phyloP scores from a whole-genome alignment of 1,140 invertebrate species.

The Zophobas morio region DNA sequence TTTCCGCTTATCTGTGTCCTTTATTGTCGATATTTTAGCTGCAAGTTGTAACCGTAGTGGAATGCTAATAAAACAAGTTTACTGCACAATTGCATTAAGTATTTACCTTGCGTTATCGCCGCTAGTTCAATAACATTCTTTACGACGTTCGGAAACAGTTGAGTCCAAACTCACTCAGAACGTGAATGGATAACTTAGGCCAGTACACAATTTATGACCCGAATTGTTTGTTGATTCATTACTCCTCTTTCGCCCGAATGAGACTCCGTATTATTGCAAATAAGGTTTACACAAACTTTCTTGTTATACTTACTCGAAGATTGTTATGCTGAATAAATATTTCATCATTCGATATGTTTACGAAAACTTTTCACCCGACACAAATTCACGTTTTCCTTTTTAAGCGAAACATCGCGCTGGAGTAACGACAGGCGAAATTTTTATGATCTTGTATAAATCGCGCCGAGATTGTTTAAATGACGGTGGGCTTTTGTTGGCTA shows the following conservation, averaged over 20 bases:
- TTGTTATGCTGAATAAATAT: conserved; percentile 12
- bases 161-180: not conserved
- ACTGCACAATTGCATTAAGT: not conserved
- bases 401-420: not conserved
- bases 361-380: too few relatives aligned
- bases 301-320: not conserved
- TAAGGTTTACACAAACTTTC: conserved; percentile 8
- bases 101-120: not conserved
- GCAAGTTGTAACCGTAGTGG: too few relatives aligned
- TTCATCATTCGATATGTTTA: not conserved
- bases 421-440: not conserved
- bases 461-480: not conserved
- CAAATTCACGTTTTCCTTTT: too few relatives aligned
- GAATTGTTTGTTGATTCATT: conserved; percentile 17
- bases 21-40: too few relatives aligned
- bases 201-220: not conserved
- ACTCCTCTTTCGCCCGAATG: not conserved
- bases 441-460: not conserved
- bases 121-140: not conserved
- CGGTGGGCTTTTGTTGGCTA: conserved; percentile 1
- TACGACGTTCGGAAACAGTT: not conserved
- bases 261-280: not conserved
- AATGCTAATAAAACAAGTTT: too few relatives aligned
- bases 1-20: too few relatives aligned
- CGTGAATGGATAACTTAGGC: not conserved